Evolutionary conservation across 2,113 vertebrate genomes (phyloP), one percentile per base, ranked within the genome.

Genomic region (Zeus faber): DNA sequence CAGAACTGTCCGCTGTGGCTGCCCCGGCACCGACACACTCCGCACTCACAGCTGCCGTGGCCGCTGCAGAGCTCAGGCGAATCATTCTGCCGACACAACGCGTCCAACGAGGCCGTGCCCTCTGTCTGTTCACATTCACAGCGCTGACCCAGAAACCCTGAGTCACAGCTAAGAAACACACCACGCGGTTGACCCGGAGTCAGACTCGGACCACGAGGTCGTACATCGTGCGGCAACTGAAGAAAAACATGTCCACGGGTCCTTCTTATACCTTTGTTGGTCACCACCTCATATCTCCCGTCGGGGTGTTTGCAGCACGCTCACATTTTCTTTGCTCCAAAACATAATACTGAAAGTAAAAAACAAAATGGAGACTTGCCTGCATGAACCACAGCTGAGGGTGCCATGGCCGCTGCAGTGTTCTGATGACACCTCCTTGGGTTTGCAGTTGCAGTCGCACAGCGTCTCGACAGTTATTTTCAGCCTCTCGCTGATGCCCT

Each of bases 341-440:
- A n/a, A n/a, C n/a, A n/a, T n/a, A n/a, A n/a, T n/a, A n/a, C n/a
- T n/a, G n/a, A n/a, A n/a, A n/a, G n/a, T n/a, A n/a, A n/a, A n/a
- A n/a, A n/a, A n/a, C n/a, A n/a, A n/a, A n/a, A n/a, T n/a, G 16
- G n/a, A 21, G 29, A 46, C 62, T 74, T 59, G 87, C 91, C 87
- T 87, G 88, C 91, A 92, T 29, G 85, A 44, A 1, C 91, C 91
- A 0, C 91, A 92, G 5, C 65, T 73, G 26, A 90, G 80, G 10
- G 62, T 70, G 3, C 91, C 91, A 1, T 56, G 76, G 21, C 76
- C 71, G 0, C 40, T 77, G 68, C 91, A 92, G 65, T 88, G 31
- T 1, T 39, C 1, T 13, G 86, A 78, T 1, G n/a, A 46, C 5
- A 24, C 1, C 59, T 83, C 67, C 1, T 2, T 2, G 2, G 80